phyloP scores from a whole-genome alignment of 2,113 vertebrate species.

The Panurus biarmicus region DNA sequence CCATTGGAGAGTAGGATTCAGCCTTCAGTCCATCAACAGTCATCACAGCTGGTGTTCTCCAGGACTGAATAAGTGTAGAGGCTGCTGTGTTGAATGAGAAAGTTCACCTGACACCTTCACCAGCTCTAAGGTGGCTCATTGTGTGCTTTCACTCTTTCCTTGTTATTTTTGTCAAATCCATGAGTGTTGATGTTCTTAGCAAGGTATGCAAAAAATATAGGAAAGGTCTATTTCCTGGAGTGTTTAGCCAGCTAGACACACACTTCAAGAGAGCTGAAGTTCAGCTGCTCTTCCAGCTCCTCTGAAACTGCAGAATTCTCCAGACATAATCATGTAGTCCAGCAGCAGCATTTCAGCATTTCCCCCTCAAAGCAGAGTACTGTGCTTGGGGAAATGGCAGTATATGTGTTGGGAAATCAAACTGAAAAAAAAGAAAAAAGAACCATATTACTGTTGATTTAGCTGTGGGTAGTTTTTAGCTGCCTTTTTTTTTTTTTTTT shows the following conservation, averaged over 20 bases:
- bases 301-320: not conserved
- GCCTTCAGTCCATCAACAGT: not conserved
- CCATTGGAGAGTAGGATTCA: not conserved
- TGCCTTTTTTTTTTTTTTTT: not conserved
- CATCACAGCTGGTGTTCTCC: not conserved
- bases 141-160: constrained; percentile 6
- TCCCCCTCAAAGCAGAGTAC: not conserved
- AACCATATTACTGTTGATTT: not conserved
- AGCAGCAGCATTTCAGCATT: not conserved
- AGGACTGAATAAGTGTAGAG: not conserved
- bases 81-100: not conserved
- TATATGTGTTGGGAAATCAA: not conserved
- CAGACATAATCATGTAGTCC: not conserved
- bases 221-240: not conserved
- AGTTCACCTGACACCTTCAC: constrained; percentile 4
- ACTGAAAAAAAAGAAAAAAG: not conserved
- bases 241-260: not conserved
- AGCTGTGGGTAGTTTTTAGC: not conserved
- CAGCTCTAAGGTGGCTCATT: not conserved
- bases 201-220: not conserved
- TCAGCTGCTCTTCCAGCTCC: not conserved
- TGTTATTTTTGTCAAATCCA: not conserved
- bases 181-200: not conserved
- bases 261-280: not conserved
- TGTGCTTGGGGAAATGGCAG: not conserved